phyloP scores from a whole-genome alignment of 2,888 invertebrate species.

The Acleris laterana region DNA sequence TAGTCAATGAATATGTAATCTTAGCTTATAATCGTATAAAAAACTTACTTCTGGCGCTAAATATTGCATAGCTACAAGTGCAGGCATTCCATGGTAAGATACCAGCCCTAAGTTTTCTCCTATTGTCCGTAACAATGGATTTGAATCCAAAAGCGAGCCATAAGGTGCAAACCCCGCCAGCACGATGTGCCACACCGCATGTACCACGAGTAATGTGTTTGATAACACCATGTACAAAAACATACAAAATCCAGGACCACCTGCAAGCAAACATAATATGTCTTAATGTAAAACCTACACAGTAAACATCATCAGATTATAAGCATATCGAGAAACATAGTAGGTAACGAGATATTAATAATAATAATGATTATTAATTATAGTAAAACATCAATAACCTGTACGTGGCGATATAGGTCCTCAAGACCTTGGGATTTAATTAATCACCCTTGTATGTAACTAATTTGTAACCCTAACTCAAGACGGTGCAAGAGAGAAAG shows the following conservation, averaged over 20 bases:
- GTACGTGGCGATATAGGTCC: no score
- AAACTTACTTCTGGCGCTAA: slow-evolving; percentile 89
- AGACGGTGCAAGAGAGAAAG: no score
- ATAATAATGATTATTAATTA: no score
- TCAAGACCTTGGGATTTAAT: no score
- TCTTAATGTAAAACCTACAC: no score
- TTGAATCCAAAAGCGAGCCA: slow-evolving; percentile 69
- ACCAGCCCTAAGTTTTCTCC: slow-evolving; percentile 89
- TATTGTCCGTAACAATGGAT: slow-evolving; percentile 83
- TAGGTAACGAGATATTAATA: no score
- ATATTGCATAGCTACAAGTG: slow-evolving; percentile 88
- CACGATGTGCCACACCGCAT: slow-evolving; percentile 91
- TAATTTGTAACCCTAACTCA: no score
- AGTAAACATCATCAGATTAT: no score
- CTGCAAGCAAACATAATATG: slow-evolving; percentile 51
- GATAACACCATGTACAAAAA: slow-evolving; percentile 59
- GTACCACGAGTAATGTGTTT: slow-evolving; percentile 66
- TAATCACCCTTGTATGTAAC: no score
- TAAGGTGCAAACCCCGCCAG: slow-evolving; percentile 86
- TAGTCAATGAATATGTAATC: no score
- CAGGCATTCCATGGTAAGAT: slow-evolving; percentile 83
- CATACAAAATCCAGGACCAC: slow-evolving; percentile 63
- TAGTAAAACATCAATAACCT: no score
- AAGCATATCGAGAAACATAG: no score
- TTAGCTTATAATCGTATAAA: background rate